A percentile compares a stretch with the other conserved stretches of the same genome.
These are phyloP conservation scores for Dipodomys ordii DNA, from an alignment of 2,113 vertebrate species.

Conservation along the genomic window DNA sequence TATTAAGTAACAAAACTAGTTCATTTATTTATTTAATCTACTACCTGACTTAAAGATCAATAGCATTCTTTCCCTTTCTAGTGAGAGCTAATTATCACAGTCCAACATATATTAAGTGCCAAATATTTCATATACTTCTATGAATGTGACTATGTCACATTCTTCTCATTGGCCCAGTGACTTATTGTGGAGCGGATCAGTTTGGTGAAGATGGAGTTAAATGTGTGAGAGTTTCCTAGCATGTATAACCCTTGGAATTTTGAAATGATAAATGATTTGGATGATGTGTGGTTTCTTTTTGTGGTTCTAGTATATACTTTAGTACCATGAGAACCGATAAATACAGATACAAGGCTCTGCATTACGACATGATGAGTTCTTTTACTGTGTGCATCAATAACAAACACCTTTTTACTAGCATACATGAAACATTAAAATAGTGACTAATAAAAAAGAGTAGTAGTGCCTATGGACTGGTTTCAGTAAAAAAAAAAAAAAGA, in stretches of 20 bases:
- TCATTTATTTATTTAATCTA: conserved; percentile 45
- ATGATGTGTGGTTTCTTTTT: conserved; percentile 25
- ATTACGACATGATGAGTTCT: conserved; percentile 16
- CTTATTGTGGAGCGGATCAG: not conserved
- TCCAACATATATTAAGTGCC: not conserved
- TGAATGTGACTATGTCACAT: not conserved
- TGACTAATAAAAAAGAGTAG: conserved; percentile 50
- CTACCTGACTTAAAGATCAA: conserved; percentile 9
- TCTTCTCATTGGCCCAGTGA: not conserved
- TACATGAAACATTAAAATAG: conserved; percentile 12
- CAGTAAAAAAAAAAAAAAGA: not conserved
- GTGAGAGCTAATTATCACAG: not conserved
- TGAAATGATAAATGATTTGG: conserved; percentile 25
- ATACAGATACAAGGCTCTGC: not conserved
- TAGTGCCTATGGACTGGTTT: conserved; percentile 48
- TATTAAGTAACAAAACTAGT: not conserved
- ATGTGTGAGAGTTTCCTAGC: not conserved
- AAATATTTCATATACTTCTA: not conserved
- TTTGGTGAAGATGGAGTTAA: conserved; percentile 12
- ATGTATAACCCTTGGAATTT: not conserved
- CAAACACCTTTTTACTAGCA: not conserved
- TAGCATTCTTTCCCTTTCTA: not conserved
- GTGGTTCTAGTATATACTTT: not conserved
- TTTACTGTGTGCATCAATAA: not conserved
- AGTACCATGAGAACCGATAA: conserved; percentile 22